phyloP scores from a whole-genome alignment of 2,888 invertebrate genomes.

The Oscheius sp. region DNA sequence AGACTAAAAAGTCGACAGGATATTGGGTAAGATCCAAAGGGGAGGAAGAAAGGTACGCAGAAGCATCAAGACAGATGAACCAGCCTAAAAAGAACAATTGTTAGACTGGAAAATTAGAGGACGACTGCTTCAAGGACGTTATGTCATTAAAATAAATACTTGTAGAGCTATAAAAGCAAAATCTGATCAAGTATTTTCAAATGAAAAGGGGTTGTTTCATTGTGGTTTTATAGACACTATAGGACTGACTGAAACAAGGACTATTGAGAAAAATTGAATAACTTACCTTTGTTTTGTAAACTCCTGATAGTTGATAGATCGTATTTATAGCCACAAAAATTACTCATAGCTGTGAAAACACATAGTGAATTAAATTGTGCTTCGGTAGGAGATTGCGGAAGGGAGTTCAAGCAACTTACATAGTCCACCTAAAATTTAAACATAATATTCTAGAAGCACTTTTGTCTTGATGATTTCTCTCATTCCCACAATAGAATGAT shows the following conservation, averaged over 20 bases:
- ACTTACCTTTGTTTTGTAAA: constrained; percentile 47
- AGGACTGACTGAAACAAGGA: too few relatives aligned
- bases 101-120: too few relatives aligned
- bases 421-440: constrained; percentile 37
- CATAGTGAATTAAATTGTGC: constrained; percentile 75
- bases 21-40: constrained; percentile 79
- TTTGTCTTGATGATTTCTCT: constrained; percentile 78
- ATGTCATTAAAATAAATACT: too few relatives aligned
- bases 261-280: too few relatives aligned
- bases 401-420: constrained; percentile 33
- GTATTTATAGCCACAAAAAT: constrained; percentile 91
- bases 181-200: too few relatives aligned
- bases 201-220: too few relatives aligned
- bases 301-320: constrained; percentile 40
- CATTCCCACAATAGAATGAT: constrained; percentile 93
- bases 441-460: too few relatives aligned
- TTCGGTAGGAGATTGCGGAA: neutral
- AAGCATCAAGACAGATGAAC: constrained; percentile 84
- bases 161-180: too few relatives aligned
- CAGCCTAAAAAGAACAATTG: constrained; percentile 66
- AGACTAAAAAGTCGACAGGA: constrained; percentile 86
- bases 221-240: too few relatives aligned
- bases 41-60: constrained; percentile 82
- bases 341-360: constrained; percentile 89
- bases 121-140: too few relatives aligned